Base-by-base conservation (phyloP, 2,888 invertebrate genomes). In the Drosophila diplacantha region DNA sequence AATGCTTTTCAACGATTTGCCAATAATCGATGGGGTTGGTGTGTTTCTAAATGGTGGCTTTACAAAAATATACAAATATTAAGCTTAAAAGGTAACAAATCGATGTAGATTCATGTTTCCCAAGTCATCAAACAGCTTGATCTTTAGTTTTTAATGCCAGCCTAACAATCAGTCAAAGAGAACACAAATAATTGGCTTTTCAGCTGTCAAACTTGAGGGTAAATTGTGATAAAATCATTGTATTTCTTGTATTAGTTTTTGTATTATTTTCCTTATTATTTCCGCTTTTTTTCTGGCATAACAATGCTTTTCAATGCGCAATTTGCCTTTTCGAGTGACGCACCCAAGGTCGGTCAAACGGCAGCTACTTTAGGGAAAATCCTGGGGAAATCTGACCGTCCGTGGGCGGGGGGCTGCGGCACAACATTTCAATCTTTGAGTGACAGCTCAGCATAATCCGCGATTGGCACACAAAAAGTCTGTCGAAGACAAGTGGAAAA, bases 391-490 rank as follows among this genome's bases (percentile, higher is more conserved):
- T 46, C 44, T 46, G 44, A 44, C 44, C 44, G 14, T 7, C n/a
- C n/a, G n/a, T n/a, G n/a, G n/a, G n/a, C n/a, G 7, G 14, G 12
- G 14, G 3, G 32, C 24, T 2, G 9, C 37, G 9, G 53, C 24
- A 29, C 37, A 22, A 59, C 60, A 39, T 31, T 55, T 55, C 29
- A 31, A 29, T 43, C 43, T 43, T 37, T 35, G 29, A 58, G 43
- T 51, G 52, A 62, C 60, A 62, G 51, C 60, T 62, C 29, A 60
- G 44, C 52, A 60, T 62, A 62, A 62, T 60, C 62, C 62, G 43
- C 50, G 51, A 50, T 52, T 60, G 49, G 26, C 54, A 35, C 31
- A 22, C 22, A 47, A 32, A 46, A 44, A 47, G 20, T 35, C 54
- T 46, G 26, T 26, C 37, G 34, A 49, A 55, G 63, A 64, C 63